phyloP scores from a whole-genome alignment of 2,888 invertebrate species.

The Ormyrus thymus region DNA sequence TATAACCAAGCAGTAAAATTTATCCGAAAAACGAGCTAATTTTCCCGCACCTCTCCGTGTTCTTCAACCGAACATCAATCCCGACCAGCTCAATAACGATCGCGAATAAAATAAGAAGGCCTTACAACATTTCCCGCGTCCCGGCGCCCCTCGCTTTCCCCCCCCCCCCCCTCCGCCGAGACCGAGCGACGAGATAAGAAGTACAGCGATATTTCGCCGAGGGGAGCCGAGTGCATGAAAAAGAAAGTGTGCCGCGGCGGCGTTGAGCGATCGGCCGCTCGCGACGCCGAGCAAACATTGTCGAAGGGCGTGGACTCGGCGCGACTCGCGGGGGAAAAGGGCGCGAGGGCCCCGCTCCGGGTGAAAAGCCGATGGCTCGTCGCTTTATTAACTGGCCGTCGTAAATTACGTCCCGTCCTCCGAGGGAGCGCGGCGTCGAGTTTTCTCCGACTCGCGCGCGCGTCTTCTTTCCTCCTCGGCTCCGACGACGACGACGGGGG shows the following conservation, averaged over 20 bases:
- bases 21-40: too few relatives aligned
- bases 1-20: too few relatives aligned
- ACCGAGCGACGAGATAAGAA: too few relatives aligned
- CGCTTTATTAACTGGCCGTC: constrained; percentile 14
- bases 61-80: too few relatives aligned
- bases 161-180: too few relatives aligned
- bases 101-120: too few relatives aligned
- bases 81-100: too few relatives aligned
- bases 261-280: not conserved
- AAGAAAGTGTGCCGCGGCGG: not conserved
- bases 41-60: too few relatives aligned
- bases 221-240: not conserved
- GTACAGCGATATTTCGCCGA: too few relatives aligned
- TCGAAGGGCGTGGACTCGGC: constrained; percentile 15
- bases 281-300: constrained; percentile 9
- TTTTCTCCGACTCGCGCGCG: not conserved
- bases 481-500: not conserved
- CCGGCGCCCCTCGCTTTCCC: not conserved
- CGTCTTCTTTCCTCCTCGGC: too few relatives aligned
- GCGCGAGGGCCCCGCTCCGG: not conserved
- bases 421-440: not conserved
- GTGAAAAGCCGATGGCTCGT: not conserved
- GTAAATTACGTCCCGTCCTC: constrained; percentile 14
- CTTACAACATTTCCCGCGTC: not conserved
- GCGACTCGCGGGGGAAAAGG: not conserved